Evolutionary conservation across 2,888 invertebrate genomes (phyloP), one percentile per base, ranked within the genome.

Genomic region (Galeruca laticollis): DNA sequence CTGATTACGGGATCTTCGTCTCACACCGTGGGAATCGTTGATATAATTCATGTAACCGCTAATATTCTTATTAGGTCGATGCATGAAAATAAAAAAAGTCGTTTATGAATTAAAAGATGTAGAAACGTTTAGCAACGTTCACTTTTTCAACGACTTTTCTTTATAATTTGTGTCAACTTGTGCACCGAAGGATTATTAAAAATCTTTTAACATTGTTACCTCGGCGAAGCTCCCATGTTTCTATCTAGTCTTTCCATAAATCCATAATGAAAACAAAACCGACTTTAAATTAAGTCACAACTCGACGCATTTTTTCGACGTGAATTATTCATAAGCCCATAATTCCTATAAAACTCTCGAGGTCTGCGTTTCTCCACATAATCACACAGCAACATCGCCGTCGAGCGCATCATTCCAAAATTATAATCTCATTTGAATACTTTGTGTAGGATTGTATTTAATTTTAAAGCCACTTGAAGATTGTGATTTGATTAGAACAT

Each of bases 321-420:
- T 60, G 47, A 60, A 60, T 60, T 33, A 60, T 60, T 60, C 60
- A 60, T 60, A 47, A 47, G 60, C 60, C n/a, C 60, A 31, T 60
- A 60, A 60, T 60, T 60, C 60, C 43, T 47, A 60, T 43, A 40
- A 60, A 60, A 59, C 13, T 43, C 21, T n/a, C 21, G 47, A 47
- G 40, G 35, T 21, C 37, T 13, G 13, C 37, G 21, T 40, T 60
- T 40, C 40, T 60, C 40, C 60, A 60, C 37, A 60, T 60, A 60
- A 60, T 60, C 60, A 60, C 21, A 20, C 21, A 40, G 43, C n/a
- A 60, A 43, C n/a, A 26, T 26, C 26, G 11, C 21, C 20, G 21
- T 31, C 52, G 26, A n/a, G 21, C 18, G 47, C 5, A 47, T 47
- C 15, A 47, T 47, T 18, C 8, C 9, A 47, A 9, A 47, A 47